Conservation (phyloP, 92 coral and sea anemone genomes). For the Porites cylindrica region DNA sequence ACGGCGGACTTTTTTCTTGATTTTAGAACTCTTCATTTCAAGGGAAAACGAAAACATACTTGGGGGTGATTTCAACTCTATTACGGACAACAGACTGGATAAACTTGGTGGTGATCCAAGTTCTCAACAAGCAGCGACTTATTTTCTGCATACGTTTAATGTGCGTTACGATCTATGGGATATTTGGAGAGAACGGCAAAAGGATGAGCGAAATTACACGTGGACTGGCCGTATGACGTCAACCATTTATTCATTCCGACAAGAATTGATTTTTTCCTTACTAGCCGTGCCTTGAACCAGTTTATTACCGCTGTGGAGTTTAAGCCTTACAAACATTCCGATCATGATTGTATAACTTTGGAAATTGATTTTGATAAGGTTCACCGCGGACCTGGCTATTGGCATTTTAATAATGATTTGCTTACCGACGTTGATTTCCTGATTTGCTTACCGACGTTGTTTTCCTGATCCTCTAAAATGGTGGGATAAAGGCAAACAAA, state of each 20-base stretch:
- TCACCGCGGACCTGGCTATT: not conserved
- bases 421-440: not conserved
- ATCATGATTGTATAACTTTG: not conserved
- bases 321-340: not conserved
- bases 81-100: not conserved
- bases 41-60: not conserved
- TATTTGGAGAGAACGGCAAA: conserved; percentile 30
- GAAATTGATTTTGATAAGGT: not conserved
- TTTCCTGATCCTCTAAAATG: not conserved
- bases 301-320: not conserved
- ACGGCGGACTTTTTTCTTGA: conserved; percentile 3
- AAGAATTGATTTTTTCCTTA: not conserved
- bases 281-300: not conserved
- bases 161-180: not conserved
- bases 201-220: conserved; percentile 1
- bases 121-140: not conserved
- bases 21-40: not conserved
- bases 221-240: conserved; percentile 26
- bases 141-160: not conserved
- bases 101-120: conserved; percentile 7
- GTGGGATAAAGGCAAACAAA: conserved; percentile 43
- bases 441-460: not conserved
- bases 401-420: not conserved
- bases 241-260: not conserved
- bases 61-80: conserved; percentile 43